Base-by-base conservation (phyloP, 2,113 vertebrate genomes). In the Charina bottae region DNA sequence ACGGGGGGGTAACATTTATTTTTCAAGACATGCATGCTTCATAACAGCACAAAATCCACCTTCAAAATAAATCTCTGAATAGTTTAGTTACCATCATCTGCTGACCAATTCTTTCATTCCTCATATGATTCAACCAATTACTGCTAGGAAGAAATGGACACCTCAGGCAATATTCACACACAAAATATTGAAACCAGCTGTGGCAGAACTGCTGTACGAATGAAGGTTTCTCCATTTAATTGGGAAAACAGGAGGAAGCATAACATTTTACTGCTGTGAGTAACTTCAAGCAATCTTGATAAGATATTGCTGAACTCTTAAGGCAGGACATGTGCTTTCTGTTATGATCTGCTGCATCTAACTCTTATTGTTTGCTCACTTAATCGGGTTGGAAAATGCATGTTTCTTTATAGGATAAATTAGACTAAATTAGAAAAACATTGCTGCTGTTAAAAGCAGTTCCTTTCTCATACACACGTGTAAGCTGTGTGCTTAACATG, bases 251-350 rank as follows among this genome's bases (percentile, higher is more conserved):
- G 98, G 98, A 98, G 98, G 98, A 99, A 99, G 98, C 98, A 98
- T 99, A 99, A 98, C 64, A 98, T 99, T 99, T 99, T 99, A 99
- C 98, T 98, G 97, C 98, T 97, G 98, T 98, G 98, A 99, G 98
- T 99, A 98, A 98, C 98, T 98, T 98, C 97, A 98, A 99, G 98
- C 97, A 97, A 97, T 97, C 97, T 95, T 54, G 97, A 98, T 98
- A 97, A 96, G 97, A 96, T 97, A 98, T 96, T 95, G 93, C 97
- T 97, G 97, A 96, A 96, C 97, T 95, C 97, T 93, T 96, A 97
- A 95, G 96, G 97, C 96, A 95, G 94, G 96, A 98, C 99, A 99
- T 98, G 94, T 99, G 98, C 98, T 99, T 98, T 98, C 97, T 98
- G 98, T 99, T 99, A 99, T 97, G 89, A 92, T 93, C 94, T 96